These are phyloP conservation scores for Anisognathus igniventris DNA, from an alignment of 2,797 vertebrate genomes.

Conservation along the genomic window DNA sequence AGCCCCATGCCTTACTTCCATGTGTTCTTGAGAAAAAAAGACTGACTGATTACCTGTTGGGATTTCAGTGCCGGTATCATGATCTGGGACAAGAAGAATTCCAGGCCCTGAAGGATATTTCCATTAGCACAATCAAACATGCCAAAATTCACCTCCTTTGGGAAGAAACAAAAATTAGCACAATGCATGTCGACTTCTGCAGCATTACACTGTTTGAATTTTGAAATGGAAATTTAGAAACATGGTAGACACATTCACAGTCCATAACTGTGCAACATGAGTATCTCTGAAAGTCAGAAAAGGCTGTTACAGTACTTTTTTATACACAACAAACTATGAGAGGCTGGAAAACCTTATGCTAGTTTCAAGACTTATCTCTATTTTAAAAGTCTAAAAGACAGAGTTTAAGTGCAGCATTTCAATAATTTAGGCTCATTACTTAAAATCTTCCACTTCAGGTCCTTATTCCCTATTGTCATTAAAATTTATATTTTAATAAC, in stretches of 20 bases:
- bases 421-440: neutral
- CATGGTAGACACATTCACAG: rapidly evolving
- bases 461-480: neutral
- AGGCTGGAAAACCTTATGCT: neutral
- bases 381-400: neutral
- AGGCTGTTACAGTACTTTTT: neutral
- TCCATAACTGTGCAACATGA: neutral
- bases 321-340: neutral
- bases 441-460: neutral
- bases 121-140: conserved; percentile 72
- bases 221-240: neutral
- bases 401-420: neutral
- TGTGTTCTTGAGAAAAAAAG: neutral
- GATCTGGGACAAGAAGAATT: conserved; percentile 74
- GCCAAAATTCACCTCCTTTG: conserved; percentile 80
- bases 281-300: neutral
- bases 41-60: conserved; percentile 74
- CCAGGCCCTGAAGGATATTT: conserved; percentile 73
- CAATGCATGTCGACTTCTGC: neutral
- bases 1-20: neutral
- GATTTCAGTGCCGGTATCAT: conserved; percentile 77
- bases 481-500: neutral
- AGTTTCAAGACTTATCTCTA: neutral
- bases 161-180: conserved; percentile 3
- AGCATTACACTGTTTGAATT: neutral